Percentiles rank a stretch among this genome's conserved stretches.
Evolutionary conservation across 2,888 invertebrate species (phyloP).

Genomic region (Flexamia atlantica): DNA sequence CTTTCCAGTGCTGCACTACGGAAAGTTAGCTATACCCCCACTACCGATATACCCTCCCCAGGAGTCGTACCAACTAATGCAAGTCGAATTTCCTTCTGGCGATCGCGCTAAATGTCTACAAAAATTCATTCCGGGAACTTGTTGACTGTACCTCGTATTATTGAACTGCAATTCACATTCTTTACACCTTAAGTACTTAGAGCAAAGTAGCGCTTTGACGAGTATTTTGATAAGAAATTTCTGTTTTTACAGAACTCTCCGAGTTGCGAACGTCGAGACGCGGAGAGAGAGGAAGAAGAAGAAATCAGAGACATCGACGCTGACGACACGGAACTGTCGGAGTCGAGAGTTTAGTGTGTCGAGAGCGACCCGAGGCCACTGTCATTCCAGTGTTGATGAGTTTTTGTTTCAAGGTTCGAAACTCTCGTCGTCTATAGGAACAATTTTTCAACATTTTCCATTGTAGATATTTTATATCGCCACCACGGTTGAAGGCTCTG

Average conservation of each 20-base stretch:
- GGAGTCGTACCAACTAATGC: no score
- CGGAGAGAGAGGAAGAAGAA: neutral
- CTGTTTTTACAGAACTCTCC: conserved; percentile 26
- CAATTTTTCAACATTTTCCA: neutral
- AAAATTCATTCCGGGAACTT: no score
- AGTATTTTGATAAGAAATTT: no score
- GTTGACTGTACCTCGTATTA: no score
- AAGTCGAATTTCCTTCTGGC: no score
- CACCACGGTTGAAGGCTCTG: neutral
- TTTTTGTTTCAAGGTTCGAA: neutral
- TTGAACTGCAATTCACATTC: no score
- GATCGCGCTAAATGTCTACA: no score
- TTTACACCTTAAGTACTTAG: no score
- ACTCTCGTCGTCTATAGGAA: neutral
- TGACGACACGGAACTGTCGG: conserved; percentile 35
- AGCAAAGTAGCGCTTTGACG: no score
- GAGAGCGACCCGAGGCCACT: neutral
- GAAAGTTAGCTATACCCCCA: no score
- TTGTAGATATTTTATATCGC: conserved; percentile 15
- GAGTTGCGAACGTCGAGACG: conserved; percentile 20
- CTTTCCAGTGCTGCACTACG: no score
- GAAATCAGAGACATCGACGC: conserved; percentile 46
- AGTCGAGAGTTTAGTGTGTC: conserved; percentile 37
- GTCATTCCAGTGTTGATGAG: conserved; percentile 5
- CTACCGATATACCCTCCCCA: no score